Conservation (phyloP, 1,140 invertebrate species). For the Tetraneura akinire region DNA sequence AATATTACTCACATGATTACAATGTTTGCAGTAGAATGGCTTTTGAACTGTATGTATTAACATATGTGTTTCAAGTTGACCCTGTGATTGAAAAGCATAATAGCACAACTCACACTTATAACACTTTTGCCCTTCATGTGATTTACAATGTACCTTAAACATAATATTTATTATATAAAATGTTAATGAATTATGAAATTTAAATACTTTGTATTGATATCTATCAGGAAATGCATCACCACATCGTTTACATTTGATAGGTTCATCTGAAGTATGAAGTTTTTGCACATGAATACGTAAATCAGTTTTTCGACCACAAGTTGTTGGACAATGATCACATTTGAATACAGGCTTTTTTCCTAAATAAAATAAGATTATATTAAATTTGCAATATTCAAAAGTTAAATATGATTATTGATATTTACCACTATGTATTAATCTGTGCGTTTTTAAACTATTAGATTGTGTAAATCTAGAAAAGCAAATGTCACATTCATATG, state of each 20-base stretch:
- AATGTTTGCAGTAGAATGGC: constrained; percentile 80
- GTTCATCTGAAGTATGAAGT: constrained; percentile 90
- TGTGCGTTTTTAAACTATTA: constrained; percentile 92
- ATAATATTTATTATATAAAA: constrained; percentile 36
- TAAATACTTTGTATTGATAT: constrained; percentile 63
- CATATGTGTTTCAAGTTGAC: constrained; percentile 95
- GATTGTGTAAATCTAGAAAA: constrained; percentile 92
- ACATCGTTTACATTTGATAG: constrained; percentile 89
- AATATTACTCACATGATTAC: constrained; percentile 74
- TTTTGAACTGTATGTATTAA: constrained; percentile 93
- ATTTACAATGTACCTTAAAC: constrained; percentile 72
- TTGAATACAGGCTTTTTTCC: constrained; percentile 93
- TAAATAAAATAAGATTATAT: constrained; percentile 59
- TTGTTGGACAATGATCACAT: constrained; percentile 93
- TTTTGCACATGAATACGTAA: constrained; percentile 95
- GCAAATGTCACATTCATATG: constrained; percentile 92
- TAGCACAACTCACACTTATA: constrained; percentile 94
- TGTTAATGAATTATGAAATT: background rate
- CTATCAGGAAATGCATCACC: constrained; percentile 89
- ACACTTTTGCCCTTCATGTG: constrained; percentile 96
- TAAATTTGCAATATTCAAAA: constrained; percentile 11
- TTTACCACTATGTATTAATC: constrained; percentile 88
- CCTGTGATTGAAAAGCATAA: constrained; percentile 88
- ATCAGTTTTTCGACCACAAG: constrained; percentile 95
- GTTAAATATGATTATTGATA: constrained; percentile 51